A percentile compares a stretch with the other conserved stretches of the same genome.
Conservation (phyloP, 2,797 vertebrate species). For the Arctocebus calabarensis region DNA sequence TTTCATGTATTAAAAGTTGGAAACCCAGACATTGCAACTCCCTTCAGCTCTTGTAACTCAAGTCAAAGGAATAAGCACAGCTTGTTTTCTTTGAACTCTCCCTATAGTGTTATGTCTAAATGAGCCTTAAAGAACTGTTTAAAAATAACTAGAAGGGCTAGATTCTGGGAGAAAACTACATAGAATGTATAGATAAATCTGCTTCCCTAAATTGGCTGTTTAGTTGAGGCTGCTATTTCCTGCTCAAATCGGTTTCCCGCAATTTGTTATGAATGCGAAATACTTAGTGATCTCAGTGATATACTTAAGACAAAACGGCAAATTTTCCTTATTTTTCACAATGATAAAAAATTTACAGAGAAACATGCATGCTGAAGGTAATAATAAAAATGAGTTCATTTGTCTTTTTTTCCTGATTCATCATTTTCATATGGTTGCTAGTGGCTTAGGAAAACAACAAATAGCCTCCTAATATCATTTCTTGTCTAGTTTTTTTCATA, state of each 20-base stretch:
- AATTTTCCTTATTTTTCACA: slow-evolving; percentile 72
- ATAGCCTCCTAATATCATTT: slow-evolving; percentile 43
- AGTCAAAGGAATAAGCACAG: slow-evolving; percentile 6
- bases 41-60: not conserved
- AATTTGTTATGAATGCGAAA: slow-evolving; percentile 79
- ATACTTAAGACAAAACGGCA: slow-evolving; percentile 58
- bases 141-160: slow-evolving; percentile 69
- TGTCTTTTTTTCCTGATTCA: slow-evolving; percentile 62
- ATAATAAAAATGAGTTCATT: slow-evolving; percentile 62
- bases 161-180: slow-evolving; percentile 66
- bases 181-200: slow-evolving; percentile 66
- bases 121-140: slow-evolving; percentile 64
- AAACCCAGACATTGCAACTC: not conserved
- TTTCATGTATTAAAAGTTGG: not conserved
- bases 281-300: slow-evolving; percentile 75
- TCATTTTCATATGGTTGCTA: slow-evolving; percentile 61
- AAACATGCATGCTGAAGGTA: slow-evolving; percentile 61
- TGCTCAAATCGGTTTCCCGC: slow-evolving; percentile 73
- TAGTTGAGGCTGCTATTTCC: slow-evolving; percentile 72
- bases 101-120: slow-evolving; percentile 56
- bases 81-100: slow-evolving; percentile 54
- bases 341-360: slow-evolving; percentile 71
- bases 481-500: slow-evolving; percentile 42
- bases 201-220: slow-evolving; percentile 73
- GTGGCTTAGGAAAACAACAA: slow-evolving; percentile 56